A percentile compares a stretch with the other conserved stretches of the same genome.
These are phyloP conservation scores for Drosophila simulans DNA, from an alignment of 1,140 invertebrate genomes.

Conservation along the genomic window DNA sequence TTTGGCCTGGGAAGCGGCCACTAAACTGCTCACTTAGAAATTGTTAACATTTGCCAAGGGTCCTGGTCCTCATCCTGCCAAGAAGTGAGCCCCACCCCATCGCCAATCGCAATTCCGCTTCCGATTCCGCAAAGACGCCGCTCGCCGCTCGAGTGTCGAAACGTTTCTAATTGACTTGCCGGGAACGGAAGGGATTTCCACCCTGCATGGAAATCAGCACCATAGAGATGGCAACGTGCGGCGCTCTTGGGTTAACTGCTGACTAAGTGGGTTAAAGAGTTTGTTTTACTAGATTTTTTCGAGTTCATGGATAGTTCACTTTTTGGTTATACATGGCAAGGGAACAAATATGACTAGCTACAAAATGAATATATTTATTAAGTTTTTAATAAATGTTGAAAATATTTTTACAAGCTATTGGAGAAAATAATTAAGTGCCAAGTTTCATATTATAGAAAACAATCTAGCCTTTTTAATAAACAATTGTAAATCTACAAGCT, in stretches of 20 bases:
- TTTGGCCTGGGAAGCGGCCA: conserved; percentile 67
- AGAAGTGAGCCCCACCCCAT: conserved; percentile 5
- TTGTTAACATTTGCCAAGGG: conserved; percentile 72
- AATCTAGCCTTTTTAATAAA: too few relatives aligned
- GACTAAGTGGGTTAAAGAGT: neutral
- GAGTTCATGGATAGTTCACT: too few relatives aligned
- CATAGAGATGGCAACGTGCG: conserved; percentile 26
- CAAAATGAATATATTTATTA: too few relatives aligned
- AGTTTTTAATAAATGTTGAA: too few relatives aligned
- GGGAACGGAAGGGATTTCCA: conserved; percentile 36
- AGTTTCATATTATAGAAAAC: too few relatives aligned
- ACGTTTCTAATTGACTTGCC: conserved; percentile 59
- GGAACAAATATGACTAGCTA: too few relatives aligned
- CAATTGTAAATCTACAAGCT: too few relatives aligned
- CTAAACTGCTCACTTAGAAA: conserved; percentile 79
- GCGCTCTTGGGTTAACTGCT: neutral
- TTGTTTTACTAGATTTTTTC: too few relatives aligned
- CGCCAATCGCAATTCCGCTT: conserved; percentile 11
- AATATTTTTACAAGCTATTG: too few relatives aligned
- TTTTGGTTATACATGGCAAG: too few relatives aligned
- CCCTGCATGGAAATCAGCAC: neutral
- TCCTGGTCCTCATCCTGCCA: neutral
- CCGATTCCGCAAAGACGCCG: conserved; percentile 31
- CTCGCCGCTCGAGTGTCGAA: conserved; percentile 40
- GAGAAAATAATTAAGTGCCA: too few relatives aligned